Base-by-base conservation (phyloP, 23 tunicate species). In the Ciona savignyi region DNA sequence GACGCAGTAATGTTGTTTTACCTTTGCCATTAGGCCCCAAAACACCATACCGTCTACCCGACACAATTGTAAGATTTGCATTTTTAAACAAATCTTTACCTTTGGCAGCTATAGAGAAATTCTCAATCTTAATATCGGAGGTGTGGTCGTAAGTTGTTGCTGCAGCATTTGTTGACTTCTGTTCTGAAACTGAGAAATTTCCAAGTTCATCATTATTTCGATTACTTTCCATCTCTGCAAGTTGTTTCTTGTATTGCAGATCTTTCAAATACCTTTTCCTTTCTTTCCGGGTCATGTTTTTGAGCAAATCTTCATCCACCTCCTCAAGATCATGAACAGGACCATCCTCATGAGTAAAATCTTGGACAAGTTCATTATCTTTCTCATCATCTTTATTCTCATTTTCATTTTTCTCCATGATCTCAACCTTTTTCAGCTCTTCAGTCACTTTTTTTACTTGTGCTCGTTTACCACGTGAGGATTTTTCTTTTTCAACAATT, bases 11-110 rank as follows among this genome's bases (percentile, higher is more conserved):
- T 1, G 99, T 95, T 15, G 99, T 95, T 69, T 95, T 95, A 0
- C 99, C 99, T 72, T 91, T 91, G 3, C 99, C 99, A 73, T 95
- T 95, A 1, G 99, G 99, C 1, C 99, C 99, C n/a, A 95, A 95
- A 11, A 95, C 51, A 6, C 99, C 99, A 78, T 95, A 95, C 67
- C 89, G 76, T 0, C 99, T 60, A 6, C 96, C 93, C 2, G 96
- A 92, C 25, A 91, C 95, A 25, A 95, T 80, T 27, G 95, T 95
- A 29, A 95, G 72, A 3, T 77, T 72, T 25, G 99, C 99, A 80
- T 95, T 91, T 62, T 85, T 88, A 42, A 95, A 89, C 31, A 95
- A 67, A 63, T 95, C 99, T 68, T 91, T 91, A 29, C 99, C 99
- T 68, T 91, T 91, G 61, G 99, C 99, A 25, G 96, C 86, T 30